A percentile compares a stretch with the other conserved stretches of the same genome.
Conservation (phyloP, 2,888 invertebrate genomes). For the Andrena bucephala region DNA sequence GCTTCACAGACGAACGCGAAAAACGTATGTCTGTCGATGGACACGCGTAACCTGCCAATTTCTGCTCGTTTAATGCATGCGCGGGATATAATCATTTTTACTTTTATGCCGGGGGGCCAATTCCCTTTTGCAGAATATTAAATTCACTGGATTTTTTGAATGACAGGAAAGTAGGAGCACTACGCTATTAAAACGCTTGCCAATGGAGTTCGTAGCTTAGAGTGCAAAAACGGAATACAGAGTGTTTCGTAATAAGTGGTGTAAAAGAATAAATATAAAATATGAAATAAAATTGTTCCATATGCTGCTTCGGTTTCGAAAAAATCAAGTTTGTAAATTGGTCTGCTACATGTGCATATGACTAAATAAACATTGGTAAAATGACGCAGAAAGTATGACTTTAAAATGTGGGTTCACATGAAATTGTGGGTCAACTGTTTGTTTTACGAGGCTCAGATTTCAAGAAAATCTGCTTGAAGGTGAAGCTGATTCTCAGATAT, state of each 20-base stretch:
- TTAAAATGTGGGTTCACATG: too few species aligned
- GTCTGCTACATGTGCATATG: too few species aligned
- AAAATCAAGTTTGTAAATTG: too few species aligned
- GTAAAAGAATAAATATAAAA: too few species aligned
- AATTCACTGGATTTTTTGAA: neutral
- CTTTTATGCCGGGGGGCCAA: neutral
- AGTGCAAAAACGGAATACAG: neutral
- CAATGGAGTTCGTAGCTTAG: neutral
- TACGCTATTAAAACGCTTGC: neutral
- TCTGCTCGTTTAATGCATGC: constrained; percentile 36
- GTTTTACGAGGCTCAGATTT: too few species aligned
- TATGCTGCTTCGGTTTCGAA: too few species aligned
- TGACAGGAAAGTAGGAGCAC: neutral
- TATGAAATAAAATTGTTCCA: too few species aligned
- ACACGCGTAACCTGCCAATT: constrained; percentile 32
- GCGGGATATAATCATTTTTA: constrained; percentile 35
- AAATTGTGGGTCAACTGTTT: too few species aligned
- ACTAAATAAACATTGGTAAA: too few species aligned
- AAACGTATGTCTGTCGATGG: constrained; percentile 35
- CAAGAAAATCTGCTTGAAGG: too few species aligned
- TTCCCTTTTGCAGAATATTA: neutral
- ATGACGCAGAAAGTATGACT: too few species aligned
- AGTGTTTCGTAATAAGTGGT: neutral
- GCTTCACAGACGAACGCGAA: constrained; percentile 21
- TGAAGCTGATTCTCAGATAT: too few species aligned